phyloP scores from a whole-genome alignment of 1,140 invertebrate species.

The Cataglyphis hispanica region DNA sequence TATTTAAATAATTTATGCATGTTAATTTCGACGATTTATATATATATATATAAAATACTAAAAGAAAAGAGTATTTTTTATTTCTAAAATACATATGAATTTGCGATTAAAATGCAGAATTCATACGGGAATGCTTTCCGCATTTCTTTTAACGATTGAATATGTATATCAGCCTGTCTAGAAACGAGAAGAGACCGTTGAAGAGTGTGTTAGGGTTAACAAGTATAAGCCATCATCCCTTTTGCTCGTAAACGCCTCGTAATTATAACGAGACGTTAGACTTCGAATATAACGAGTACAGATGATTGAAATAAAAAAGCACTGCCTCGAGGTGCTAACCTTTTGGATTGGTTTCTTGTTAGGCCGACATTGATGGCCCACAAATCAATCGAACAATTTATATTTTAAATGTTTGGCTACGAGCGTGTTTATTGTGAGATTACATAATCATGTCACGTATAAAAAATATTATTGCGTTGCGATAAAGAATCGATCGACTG shows the following conservation, averaged over 20 bases:
- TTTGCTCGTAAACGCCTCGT: constrained; percentile 83
- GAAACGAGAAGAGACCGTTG: constrained; percentile 24
- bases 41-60: no score
- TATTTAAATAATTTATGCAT: not conserved
- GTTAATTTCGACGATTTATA: not conserved
- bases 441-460: not conserved
- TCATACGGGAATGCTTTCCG: no score
- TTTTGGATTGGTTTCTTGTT: constrained; percentile 58
- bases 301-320: constrained; percentile 33
- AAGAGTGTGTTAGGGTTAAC: constrained; percentile 64
- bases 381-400: constrained; percentile 69
- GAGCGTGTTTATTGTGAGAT: constrained; percentile 2
- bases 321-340: not conserved
- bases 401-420: constrained; percentile 16
- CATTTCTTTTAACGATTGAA: constrained; percentile 59
- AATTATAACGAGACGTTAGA: constrained; percentile 83
- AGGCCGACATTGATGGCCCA: constrained; percentile 33
- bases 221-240: constrained; percentile 58
- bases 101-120: not conserved
- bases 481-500: not conserved
- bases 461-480: not conserved
- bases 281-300: constrained; percentile 75
- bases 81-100: not conserved
- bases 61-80: not conserved
- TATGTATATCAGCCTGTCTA: not conserved